Evolutionary conservation across 2,797 vertebrate genomes (phyloP), one percentile per base, ranked within the genome.

Genomic region (Leptoclinus maculatus): DNA sequence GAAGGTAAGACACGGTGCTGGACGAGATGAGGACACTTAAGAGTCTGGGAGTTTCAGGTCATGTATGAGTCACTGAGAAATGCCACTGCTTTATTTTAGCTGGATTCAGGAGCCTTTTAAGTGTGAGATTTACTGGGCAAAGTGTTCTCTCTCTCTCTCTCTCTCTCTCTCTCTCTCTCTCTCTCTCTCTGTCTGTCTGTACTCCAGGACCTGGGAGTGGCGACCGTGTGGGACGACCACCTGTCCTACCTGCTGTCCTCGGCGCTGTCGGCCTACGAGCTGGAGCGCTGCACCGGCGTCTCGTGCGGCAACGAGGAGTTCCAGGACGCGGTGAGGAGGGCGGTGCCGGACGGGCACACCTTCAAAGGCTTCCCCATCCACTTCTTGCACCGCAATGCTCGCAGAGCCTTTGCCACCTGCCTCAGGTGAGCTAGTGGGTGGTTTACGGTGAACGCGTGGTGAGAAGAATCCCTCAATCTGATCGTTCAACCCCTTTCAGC

Each of bases 351-450:
- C 2, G 98, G 98, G 45, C 98, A 99, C 91, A 99, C 98, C 2
- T 99, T 99, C 90, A 99, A 99, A 94, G 98, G 97, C 41, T 99
- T 99, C 89, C 98, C 98, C 34, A 99, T 99, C 89, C 97, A 99
- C 88, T 98, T 99, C 80, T 91, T 97, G 17, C 97, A 99, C 79
- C 96, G 95, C 91, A 97, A 97, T 53, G 96, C 97, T 53, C 97
- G 97, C 29, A 95, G 97, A 85, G 97, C 95, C 2, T 99, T 99
- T 83, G 95, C 97, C 79, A 97, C 97, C 0, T 97, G 96, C 89
- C 96, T 99, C 91, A 95, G 96, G 98, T 99, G 89, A 87, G 76
- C 13, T 2, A 19, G 36, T 7, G 27, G 7, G 21, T 1, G 43
- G 29, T 1, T 38, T 7, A 38, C 36, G 49, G 7, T 38, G 7